Evolutionary conservation across 2,113 vertebrate genomes (phyloP).

Genomic region (Danionella cerebrum): DNA sequence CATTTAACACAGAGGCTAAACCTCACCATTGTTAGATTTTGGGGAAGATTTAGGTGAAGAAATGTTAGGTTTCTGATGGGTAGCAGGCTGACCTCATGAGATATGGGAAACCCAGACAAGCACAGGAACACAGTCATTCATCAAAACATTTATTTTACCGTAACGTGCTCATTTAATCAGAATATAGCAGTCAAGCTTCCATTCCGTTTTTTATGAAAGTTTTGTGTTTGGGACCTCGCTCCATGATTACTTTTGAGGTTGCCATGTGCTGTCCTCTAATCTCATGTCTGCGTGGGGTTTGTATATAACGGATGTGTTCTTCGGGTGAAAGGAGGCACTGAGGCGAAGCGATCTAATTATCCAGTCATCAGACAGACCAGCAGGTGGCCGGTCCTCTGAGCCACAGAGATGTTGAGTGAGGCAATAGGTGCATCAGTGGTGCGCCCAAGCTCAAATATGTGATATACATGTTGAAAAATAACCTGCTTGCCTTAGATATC

Average conservation of each 20-base stretch:
- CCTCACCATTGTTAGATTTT: no score
- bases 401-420: not conserved
- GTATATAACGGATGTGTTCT: not conserved
- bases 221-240: slow-evolving; percentile 5
- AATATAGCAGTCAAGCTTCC: not conserved
- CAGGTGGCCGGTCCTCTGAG: not conserved
- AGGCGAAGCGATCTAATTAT: slow-evolving; percentile 18
- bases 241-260: not conserved
- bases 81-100: no score
- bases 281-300: not conserved
- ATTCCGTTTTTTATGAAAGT: not conserved
- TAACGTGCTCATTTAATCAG: not conserved
- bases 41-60: no score
- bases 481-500: no score
- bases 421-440: not conserved
- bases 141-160: no score
- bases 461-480: not conserved
- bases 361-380: not conserved
- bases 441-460: not conserved
- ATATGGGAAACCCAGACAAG: not conserved
- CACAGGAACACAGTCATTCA: no score
- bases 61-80: no score
- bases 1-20: no score
- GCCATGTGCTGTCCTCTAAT: not conserved
- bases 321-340: not conserved